A percentile compares a stretch with the other conserved stretches of the same genome.
Conservation (phyloP, 2,113 vertebrate genomes). For the Muscicapa adusta region DNA sequence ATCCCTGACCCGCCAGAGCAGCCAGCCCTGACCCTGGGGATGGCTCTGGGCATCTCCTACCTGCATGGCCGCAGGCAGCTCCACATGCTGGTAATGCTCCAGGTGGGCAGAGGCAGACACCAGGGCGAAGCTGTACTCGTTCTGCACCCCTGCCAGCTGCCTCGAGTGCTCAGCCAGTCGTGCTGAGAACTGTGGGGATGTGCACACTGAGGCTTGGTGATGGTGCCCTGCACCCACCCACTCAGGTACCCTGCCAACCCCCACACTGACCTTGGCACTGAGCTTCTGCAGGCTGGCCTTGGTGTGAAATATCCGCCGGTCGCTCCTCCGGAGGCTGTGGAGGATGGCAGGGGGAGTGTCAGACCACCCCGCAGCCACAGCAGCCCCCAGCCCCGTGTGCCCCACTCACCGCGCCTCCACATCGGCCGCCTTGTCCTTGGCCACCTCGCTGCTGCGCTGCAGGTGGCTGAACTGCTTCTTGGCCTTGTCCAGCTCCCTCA, state of each 20-base stretch:
- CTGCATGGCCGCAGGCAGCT: conserved; percentile 80
- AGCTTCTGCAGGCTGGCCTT: conserved; percentile 85
- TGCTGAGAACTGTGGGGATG: conserved; percentile 64
- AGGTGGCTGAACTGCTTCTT: conserved; percentile 85
- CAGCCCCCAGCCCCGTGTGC: rapidly evolving
- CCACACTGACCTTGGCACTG: conserved; percentile 76
- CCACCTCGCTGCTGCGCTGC: conserved; percentile 74
- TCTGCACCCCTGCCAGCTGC: conserved; percentile 77
- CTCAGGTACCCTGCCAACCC: rapidly evolving
- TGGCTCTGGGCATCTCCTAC: conserved; percentile 3
- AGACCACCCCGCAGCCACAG: rapidly evolving
- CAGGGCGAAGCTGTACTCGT: conserved; percentile 82
- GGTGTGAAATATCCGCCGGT: conserved; percentile 87
- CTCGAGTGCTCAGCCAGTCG: conserved; percentile 79
- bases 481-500: conserved; percentile 82
- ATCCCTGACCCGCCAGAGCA: not conserved
- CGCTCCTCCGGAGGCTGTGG: conserved; percentile 79
- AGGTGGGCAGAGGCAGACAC: conserved; percentile 80
- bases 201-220: not conserved
- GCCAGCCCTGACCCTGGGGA: rapidly evolving
- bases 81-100: conserved; percentile 76
- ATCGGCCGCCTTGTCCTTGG: conserved; percentile 83
- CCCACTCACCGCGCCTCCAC: conserved; percentile 78
- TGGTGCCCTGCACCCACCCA: rapidly evolving
- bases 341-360: rapidly evolving